These are phyloP conservation scores for Dryas iulia DNA, from an alignment of 1,140 invertebrate species.

Conservation along the genomic window DNA sequence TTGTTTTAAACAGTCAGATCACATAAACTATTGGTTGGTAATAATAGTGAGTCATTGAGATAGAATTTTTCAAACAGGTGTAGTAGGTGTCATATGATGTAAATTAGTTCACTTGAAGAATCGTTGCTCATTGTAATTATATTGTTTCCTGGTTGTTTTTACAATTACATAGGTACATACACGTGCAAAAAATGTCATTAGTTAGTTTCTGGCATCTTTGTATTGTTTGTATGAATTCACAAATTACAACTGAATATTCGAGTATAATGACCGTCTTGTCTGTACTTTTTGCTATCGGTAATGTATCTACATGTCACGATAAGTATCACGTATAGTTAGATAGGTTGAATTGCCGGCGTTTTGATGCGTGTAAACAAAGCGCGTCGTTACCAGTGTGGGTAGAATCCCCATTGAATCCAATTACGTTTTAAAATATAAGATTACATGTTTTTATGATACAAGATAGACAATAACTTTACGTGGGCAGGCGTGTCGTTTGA, in stretches of 20 bases:
- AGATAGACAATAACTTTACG: slow-evolving; percentile 61
- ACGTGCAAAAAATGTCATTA: slow-evolving; percentile 6
- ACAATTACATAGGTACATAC: not conserved
- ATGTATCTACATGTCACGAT: slow-evolving; percentile 13
- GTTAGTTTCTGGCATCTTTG: not conserved
- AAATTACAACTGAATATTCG: not conserved
- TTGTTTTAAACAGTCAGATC: slow-evolving; percentile 48
- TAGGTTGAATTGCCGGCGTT: slow-evolving; percentile 14
- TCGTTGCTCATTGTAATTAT: slow-evolving; percentile 30
- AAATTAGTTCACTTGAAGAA: slow-evolving; percentile 46
- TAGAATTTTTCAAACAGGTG: slow-evolving; percentile 57
- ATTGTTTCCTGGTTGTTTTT: slow-evolving; percentile 34
- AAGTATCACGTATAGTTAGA: not conserved
- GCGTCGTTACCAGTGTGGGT: slow-evolving; percentile 61
- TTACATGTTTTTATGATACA: slow-evolving; percentile 66
- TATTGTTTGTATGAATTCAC: slow-evolving; percentile 7
- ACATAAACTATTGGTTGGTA: slow-evolving; percentile 48
- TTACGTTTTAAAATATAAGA: slow-evolving; percentile 62
- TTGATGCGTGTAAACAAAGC: slow-evolving; percentile 57
- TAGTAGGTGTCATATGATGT: slow-evolving; percentile 54
- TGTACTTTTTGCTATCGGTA: slow-evolving; percentile 14
- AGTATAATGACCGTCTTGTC: slow-evolving; percentile 10
- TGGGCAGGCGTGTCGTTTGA: slow-evolving; percentile 52
- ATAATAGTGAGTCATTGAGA: slow-evolving; percentile 56
- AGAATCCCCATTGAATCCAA: slow-evolving; percentile 70